phyloP scores from a whole-genome alignment of 2,888 invertebrate genomes.

The Epistrophe grossulariae region DNA sequence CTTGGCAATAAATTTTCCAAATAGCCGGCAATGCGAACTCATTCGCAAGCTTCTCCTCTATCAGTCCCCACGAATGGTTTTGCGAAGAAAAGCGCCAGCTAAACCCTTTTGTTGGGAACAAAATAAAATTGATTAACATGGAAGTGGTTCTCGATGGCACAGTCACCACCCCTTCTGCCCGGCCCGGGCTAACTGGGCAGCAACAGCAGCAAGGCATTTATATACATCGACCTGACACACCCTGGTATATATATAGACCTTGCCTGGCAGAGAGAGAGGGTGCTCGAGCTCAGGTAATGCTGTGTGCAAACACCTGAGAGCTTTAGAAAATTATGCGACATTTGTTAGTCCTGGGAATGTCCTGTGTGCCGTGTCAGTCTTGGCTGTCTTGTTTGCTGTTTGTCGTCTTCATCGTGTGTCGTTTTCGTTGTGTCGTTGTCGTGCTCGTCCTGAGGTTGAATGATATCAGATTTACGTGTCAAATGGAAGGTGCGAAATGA shows the following conservation, averaged over 20 bases:
- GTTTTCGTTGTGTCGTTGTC: constrained; percentile 6
- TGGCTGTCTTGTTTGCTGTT: constrained; percentile 31
- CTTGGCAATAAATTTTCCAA: constrained; percentile 57
- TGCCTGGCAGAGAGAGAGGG: constrained; percentile 3
- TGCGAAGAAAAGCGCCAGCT: constrained; percentile 22
- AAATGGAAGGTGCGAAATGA: constrained; percentile 71
- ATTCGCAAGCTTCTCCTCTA: constrained; percentile 31
- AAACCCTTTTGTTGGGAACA: constrained; percentile 56
- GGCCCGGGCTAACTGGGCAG: constrained; percentile 9
- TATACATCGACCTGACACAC: constrained; percentile 37
- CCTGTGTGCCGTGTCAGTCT: constrained; percentile 14
- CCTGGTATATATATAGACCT: constrained; percentile 2
- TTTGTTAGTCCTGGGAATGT: constrained; percentile 63
- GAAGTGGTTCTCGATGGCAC: constrained; percentile 44
- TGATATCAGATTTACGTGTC: constrained; percentile 75
- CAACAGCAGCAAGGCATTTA: constrained; percentile 27
- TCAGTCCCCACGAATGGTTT: constrained; percentile 21
- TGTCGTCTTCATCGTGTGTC: constrained; percentile 49
- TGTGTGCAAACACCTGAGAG: constrained; percentile 66
- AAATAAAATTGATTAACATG: constrained; percentile 72
- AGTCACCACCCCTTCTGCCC: not conserved
- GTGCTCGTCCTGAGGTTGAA: constrained; percentile 62
- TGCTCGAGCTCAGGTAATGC: constrained; percentile 52
- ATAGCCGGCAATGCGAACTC: constrained; percentile 51
- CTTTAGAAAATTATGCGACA: constrained; percentile 75